Conservation (phyloP, 2,797 vertebrate genomes). For the Echiichthys vipera region DNA sequence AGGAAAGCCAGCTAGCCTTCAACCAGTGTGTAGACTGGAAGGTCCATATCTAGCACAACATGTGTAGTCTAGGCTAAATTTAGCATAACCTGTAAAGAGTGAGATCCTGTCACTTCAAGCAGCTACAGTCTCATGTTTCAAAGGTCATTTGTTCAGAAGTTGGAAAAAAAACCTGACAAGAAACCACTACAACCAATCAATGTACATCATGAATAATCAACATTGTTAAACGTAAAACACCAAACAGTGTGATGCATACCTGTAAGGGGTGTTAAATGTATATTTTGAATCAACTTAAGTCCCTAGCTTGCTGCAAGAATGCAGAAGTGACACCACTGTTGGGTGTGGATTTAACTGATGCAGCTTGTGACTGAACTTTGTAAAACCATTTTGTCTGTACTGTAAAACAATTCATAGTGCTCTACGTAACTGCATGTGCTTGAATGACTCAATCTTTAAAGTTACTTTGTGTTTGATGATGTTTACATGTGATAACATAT, state of each 20-base stretch:
- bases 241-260: neutral
- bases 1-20: neutral
- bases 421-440: neutral
- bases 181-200: neutral
- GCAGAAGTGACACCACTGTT: neutral
- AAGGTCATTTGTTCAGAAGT: slow-evolving; percentile 28
- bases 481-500: neutral
- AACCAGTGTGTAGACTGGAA: slow-evolving; percentile 23
- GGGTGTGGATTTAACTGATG: neutral
- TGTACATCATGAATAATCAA: neutral
- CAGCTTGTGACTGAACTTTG: neutral
- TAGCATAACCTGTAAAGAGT: slow-evolving; percentile 23
- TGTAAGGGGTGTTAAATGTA: neutral
- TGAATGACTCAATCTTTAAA: neutral
- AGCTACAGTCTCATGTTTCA: slow-evolving; percentile 35
- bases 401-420: neutral
- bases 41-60: slow-evolving; percentile 54
- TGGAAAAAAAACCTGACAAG: neutral
- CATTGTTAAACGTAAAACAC: neutral
- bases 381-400: neutral
- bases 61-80: slow-evolving; percentile 28
- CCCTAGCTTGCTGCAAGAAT: neutral
- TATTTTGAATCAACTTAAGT: neutral
- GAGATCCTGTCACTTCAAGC: slow-evolving; percentile 10
- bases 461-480: neutral